Base-by-base conservation (phyloP, 2,797 vertebrate genomes). In the Propithecus deckenii region DNA sequence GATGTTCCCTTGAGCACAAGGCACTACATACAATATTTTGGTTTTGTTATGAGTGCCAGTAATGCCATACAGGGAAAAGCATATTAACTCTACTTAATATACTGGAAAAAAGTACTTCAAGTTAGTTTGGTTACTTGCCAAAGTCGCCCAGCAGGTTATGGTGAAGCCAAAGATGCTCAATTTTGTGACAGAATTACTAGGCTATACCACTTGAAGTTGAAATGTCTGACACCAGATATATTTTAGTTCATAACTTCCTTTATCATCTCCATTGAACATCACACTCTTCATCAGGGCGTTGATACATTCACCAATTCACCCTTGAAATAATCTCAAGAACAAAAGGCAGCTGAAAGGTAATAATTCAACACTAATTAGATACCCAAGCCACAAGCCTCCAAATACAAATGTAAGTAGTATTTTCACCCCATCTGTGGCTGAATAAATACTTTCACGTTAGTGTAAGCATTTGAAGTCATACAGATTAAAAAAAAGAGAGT, bases 301-400 rank as follows among this genome's bases (percentile, higher is more conserved):
- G 35, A 88, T 41, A 41, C 4, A 48, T 57, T 93, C 61, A 96
- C 28, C 35, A 85, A 13, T 43, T 95, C 67, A 80, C 32, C 5
- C 15, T 57, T 69, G n/a, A 48, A 91, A 90, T 67, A 46, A 89
- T 59, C 61, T 94, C 71, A 91, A 43, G 46, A 94, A 80, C 35
- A 85, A 94, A 96, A 88, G 46, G 28, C 71, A 85, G 14, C 52
- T 89, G 61, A 86, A 90, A 83, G 17, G 9, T 78, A 50, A 46
- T 75, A 72, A 95, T 88, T 96, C 52, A 87, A 41, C 18, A 78
- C 76, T 69, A 86, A 63, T 93, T 78, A 96, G 92, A 61, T 76
- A 32, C 14, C 55, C 4, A 74, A 6, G 5, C 50, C 63, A 65
- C 28, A 97, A 72, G 12, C 30, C 43, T 71, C 50, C 57, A 92